These are phyloP conservation scores for Lochmaea crataegi DNA, from an alignment of 2,888 invertebrate species.

Conservation along the genomic window DNA sequence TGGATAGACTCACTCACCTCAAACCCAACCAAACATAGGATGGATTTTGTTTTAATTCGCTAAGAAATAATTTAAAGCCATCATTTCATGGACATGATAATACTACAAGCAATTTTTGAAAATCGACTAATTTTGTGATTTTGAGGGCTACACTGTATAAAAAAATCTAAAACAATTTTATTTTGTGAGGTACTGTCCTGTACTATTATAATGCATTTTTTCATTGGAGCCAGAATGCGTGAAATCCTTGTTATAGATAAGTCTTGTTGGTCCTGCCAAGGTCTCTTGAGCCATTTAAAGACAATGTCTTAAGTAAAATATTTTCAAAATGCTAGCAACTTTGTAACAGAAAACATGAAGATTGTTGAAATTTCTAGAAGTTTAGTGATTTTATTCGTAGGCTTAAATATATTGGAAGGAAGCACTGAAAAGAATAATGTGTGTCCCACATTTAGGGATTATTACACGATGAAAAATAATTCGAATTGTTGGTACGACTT, in stretches of 20 bases:
- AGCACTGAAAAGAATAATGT: constrained; percentile 56
- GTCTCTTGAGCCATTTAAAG: constrained; percentile 42
- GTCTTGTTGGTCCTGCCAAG: constrained; percentile 38
- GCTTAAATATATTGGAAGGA: constrained; percentile 24
- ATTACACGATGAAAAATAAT: constrained; percentile 59
- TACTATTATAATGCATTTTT: constrained; percentile 35
- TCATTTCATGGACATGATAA: too few relatives aligned
- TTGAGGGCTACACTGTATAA: neutral
- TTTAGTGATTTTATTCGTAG: constrained; percentile 18
- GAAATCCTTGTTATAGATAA: constrained; percentile 41
- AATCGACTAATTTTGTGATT: too few relatives aligned
- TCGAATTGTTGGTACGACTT: constrained; percentile 62
- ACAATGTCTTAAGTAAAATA: constrained; percentile 36
- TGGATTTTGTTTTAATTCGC: too few relatives aligned
- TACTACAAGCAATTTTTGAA: too few relatives aligned
- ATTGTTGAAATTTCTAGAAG: constrained; percentile 16
- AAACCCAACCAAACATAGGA: too few relatives aligned
- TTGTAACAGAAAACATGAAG: constrained; percentile 38
- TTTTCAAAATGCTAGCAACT: constrained; percentile 39
- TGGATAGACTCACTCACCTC: too few relatives aligned
- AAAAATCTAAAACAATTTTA: neutral
- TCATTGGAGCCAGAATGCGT: constrained; percentile 27
- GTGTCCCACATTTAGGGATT: constrained; percentile 61
- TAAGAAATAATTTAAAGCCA: too few relatives aligned
- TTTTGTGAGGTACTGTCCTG: neutral